A percentile compares a stretch with the other conserved stretches of the same genome.
Conservation (phyloP, 2,113 vertebrate species). For the Choloepus hoffmanni region DNA sequence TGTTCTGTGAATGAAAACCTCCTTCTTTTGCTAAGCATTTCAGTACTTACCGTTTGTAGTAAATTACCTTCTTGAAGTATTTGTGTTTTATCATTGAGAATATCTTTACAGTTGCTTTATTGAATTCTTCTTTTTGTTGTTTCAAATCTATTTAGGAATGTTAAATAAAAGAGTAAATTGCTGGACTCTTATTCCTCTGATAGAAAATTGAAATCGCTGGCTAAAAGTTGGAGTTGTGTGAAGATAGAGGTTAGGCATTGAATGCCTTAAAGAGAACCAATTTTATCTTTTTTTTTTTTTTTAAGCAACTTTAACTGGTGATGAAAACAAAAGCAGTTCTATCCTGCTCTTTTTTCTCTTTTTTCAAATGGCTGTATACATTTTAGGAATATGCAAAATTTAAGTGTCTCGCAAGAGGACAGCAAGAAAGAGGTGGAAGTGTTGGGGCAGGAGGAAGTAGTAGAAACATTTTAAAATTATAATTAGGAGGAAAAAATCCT, state of each 20-base stretch:
- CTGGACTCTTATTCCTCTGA: conserved; percentile 64
- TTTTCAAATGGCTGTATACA: neutral
- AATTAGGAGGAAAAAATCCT: conserved; percentile 12
- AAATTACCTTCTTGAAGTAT: conserved; percentile 57
- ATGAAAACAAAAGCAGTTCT: neutral
- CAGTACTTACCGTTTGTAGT: conserved; percentile 1
- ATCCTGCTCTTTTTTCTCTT: neutral
- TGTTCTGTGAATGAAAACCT: conserved; percentile 59
- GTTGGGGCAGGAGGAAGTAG: conserved; percentile 34
- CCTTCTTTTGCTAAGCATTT: conserved; percentile 45
- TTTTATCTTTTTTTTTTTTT: conserved; percentile 12
- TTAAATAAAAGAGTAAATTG: conserved; percentile 44
- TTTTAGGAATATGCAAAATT: neutral
- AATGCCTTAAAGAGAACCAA: conserved; percentile 12
- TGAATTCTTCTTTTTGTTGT: conserved; percentile 59
- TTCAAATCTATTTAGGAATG: conserved; percentile 63
- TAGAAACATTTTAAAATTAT: conserved; percentile 28
- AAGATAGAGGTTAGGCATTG: conserved; percentile 44
- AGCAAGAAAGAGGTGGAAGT: conserved; percentile 66
- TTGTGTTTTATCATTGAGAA: conserved; percentile 54
- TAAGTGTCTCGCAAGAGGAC: neutral
- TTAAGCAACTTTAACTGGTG: conserved; percentile 49
- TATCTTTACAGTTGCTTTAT: conserved; percentile 25
- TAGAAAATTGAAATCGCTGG: conserved; percentile 68
- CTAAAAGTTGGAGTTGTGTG: conserved; percentile 68